Conservation (phyloP, 2,113 vertebrate genomes). For the Epinephelus lanceolatus region DNA sequence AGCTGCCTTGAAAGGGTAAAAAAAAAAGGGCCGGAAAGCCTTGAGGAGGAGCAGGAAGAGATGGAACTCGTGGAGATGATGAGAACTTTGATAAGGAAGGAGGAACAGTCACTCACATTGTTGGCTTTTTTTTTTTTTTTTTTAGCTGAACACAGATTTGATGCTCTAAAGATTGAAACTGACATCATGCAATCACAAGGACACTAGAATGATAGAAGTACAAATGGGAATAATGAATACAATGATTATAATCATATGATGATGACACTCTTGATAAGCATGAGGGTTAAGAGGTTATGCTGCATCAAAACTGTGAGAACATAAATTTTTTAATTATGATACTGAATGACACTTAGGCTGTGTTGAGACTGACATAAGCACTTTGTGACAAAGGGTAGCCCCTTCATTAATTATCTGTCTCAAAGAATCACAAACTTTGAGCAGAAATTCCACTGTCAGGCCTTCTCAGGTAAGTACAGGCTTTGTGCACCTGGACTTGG, state of each 20-base stretch:
- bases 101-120: slow-evolving; percentile 40
- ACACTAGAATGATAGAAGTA: not conserved
- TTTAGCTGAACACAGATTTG: not conserved
- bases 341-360: not conserved
- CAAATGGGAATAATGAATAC: not conserved
- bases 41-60: slow-evolving; percentile 48
- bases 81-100: slow-evolving; percentile 40
- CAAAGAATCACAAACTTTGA: not conserved
- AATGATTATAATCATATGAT: slow-evolving; percentile 24
- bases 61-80: slow-evolving; percentile 34
- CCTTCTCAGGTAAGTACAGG: not conserved
- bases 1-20: not conserved
- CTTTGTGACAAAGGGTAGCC: not conserved
- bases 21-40: not conserved
- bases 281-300: not conserved
- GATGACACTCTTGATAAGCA: not conserved
- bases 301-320: not conserved
- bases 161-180: not conserved
- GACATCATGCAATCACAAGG: not conserved
- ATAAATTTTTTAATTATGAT: not conserved
- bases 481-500: not conserved
- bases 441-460: not conserved
- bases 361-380: slow-evolving; percentile 5
- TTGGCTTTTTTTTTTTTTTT: slow-evolving; percentile 5
- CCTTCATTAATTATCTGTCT: not conserved